Percentiles rank a stretch among this genome's conserved stretches.
These are phyloP conservation scores for Cardiocondyla obscurior DNA, from an alignment of 1,140 invertebrate genomes.

Conservation along the genomic window DNA sequence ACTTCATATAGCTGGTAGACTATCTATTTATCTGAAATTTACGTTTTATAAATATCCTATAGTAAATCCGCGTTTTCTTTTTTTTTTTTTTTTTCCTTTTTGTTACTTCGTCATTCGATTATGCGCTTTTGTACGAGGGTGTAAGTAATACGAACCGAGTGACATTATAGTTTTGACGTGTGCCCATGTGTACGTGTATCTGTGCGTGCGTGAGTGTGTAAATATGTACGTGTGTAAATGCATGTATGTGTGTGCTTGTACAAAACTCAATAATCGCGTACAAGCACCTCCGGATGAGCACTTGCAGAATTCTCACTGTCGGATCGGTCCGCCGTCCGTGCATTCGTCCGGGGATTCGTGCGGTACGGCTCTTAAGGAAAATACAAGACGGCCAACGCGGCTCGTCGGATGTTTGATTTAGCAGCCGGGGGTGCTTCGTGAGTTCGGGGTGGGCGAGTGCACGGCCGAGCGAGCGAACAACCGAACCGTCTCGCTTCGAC, in stretches of 20 bases:
- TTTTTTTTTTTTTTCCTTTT: too few species aligned
- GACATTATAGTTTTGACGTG: slow-evolving; percentile 63
- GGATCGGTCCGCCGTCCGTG: slow-evolving; percentile 63
- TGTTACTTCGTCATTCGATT: slow-evolving; percentile 76
- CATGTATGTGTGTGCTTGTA: slow-evolving; percentile 16
- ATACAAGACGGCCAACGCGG: not conserved
- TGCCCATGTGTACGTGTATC: not conserved
- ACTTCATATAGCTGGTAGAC: slow-evolving; percentile 78
- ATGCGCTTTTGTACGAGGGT: slow-evolving; percentile 80
- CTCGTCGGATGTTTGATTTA: not conserved
- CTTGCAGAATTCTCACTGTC: slow-evolving; percentile 61
- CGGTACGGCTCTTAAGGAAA: not conserved
- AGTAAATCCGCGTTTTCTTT: slow-evolving; percentile 70
- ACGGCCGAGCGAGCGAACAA: slow-evolving; percentile 30
- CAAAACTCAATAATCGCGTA: slow-evolving; percentile 57
- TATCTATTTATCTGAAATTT: slow-evolving; percentile 80
- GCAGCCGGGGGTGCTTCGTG: not conserved
- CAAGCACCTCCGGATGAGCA: slow-evolving; percentile 15
- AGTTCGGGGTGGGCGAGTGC: not conserved
- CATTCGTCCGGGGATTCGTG: slow-evolving; percentile 34
- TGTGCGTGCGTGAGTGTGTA: not conserved
- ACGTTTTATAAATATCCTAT: slow-evolving; percentile 80
- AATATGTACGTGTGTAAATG: not conserved
- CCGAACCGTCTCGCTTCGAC: slow-evolving; percentile 10
- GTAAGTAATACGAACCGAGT: slow-evolving; percentile 76